Evolutionary conservation across 2,888 invertebrate species (phyloP).

Genomic region (Scrobipalpa costella): DNA sequence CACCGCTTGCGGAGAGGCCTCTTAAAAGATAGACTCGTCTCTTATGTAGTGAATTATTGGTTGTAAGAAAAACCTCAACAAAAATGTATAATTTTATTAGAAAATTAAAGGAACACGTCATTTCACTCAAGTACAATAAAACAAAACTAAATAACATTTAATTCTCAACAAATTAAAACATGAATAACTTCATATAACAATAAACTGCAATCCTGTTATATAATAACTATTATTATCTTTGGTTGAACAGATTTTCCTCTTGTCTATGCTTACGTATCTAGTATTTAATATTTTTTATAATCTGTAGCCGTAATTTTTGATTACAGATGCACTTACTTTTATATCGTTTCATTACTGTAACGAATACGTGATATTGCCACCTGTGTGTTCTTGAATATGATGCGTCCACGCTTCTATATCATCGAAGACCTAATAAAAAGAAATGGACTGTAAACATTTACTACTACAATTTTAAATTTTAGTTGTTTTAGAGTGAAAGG

Average conservation of each 20-base stretch:
- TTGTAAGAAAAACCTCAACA: too few relatives aligned
- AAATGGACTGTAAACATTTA: background rate
- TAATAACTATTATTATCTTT: background rate
- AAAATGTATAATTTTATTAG: background rate
- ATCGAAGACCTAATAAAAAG: conserved; percentile 60
- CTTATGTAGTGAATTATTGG: too few relatives aligned
- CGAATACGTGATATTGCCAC: background rate
- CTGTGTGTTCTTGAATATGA: conserved; percentile 41
- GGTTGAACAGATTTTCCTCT: too few relatives aligned
- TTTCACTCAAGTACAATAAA: background rate
- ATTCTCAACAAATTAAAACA: background rate
- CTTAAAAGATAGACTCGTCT: too few relatives aligned
- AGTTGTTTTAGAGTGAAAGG: background rate
- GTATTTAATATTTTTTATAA: too few relatives aligned
- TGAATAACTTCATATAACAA: background rate
- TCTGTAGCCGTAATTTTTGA: too few relatives aligned
- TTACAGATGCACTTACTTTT: too few relatives aligned
- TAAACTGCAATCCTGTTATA: background rate
- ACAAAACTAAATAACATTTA: background rate
- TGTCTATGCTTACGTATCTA: too few relatives aligned
- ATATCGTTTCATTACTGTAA: background rate
- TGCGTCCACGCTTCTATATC: conserved; percentile 64
- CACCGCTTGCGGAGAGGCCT: too few relatives aligned
- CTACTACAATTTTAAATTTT: too few relatives aligned
- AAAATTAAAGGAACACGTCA: background rate